A percentile compares a stretch with the other conserved stretches of the same genome.
Evolutionary conservation across 2,797 vertebrate genomes (phyloP).

Genomic region (Enteromius unitaeniatus): DNA sequence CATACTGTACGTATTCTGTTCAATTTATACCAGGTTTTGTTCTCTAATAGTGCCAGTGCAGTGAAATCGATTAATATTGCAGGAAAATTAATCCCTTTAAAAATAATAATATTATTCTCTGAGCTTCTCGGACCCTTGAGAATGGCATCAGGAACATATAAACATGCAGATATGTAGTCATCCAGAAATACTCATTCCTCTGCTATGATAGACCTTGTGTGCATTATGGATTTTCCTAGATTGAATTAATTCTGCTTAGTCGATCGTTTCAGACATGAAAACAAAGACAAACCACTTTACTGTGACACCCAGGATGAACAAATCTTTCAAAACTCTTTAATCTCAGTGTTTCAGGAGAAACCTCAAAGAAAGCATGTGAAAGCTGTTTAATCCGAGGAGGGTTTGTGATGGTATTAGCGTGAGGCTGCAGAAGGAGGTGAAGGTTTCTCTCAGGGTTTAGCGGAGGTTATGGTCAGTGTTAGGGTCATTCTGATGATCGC

Average conservation of each 20-base stretch:
- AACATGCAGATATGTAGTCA: neutral
- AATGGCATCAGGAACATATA: neutral
- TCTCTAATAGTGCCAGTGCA: neutral
- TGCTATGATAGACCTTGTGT: neutral
- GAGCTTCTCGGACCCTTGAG: neutral
- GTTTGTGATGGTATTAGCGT: neutral
- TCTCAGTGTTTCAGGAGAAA: neutral
- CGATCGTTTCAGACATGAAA: neutral
- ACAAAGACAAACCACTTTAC: neutral
- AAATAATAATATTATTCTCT: neutral
- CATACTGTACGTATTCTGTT: no score
- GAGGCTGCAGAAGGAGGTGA: neutral
- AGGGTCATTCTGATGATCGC: neutral
- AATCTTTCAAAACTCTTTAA: neutral
- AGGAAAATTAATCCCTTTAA: neutral
- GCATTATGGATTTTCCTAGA: neutral
- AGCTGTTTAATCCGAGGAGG: neutral
- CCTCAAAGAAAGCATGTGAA: neutral
- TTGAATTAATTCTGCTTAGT: neutral
- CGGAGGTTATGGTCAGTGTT: constrained; percentile 15
- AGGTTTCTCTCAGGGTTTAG: constrained; percentile 37
- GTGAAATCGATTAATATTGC: neutral
- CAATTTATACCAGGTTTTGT: no score
- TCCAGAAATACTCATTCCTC: neutral
- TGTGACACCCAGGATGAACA: neutral